Evolutionary conservation across 1,140 invertebrate species (phyloP).

Genomic region (Triops longicaudatus): DNA sequence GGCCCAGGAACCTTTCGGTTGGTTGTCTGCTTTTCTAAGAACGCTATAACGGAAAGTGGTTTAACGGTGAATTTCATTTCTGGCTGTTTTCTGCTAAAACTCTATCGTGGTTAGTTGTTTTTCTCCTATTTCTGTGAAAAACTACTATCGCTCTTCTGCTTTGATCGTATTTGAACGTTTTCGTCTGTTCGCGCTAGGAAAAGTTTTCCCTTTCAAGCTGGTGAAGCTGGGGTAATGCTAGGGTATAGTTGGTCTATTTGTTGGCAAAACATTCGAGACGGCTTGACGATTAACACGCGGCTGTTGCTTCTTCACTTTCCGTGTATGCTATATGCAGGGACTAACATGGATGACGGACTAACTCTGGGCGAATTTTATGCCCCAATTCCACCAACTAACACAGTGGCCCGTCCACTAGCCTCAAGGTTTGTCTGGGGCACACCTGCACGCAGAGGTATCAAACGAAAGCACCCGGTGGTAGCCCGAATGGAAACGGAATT

Average conservation of each 20-base stretch:
- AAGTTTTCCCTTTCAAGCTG: background rate
- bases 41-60: no score
- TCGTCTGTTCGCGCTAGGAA: no score
- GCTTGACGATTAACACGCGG: background rate
- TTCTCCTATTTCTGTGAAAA: no score
- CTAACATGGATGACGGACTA: background rate
- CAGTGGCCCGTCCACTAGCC: background rate
- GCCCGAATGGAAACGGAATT: background rate
- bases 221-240: background rate
- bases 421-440: background rate
- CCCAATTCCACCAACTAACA: background rate
- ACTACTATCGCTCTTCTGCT: no score
- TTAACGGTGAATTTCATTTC: no score
- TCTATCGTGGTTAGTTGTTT: no score
- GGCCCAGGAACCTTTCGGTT: no score
- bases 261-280: background rate
- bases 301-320: conserved; percentile 14
- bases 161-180: no score
- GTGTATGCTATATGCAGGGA: background rate
- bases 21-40: no score
- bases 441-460: conserved; percentile 3
- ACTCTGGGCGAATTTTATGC: background rate
- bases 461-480: conserved; percentile 6
- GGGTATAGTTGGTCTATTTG: background rate
- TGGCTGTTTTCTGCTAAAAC: no score